A percentile compares a stretch with the other conserved stretches of the same genome.
These are phyloP conservation scores for Stenolophus ochropezus DNA, from an alignment of 2,888 invertebrate species.

Conservation along the genomic window DNA sequence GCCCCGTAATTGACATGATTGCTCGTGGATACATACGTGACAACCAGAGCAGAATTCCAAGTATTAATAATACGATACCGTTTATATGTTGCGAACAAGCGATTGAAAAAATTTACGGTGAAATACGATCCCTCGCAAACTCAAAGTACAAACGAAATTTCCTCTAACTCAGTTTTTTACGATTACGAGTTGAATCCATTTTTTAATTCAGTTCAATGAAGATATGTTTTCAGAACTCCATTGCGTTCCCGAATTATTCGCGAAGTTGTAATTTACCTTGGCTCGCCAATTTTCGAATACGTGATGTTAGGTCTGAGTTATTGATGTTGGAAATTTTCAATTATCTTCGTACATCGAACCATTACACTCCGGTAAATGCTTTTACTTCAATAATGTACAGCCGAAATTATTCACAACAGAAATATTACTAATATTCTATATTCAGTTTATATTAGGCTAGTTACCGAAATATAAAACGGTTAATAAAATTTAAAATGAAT, in stretches of 20 bases:
- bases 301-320: neutral
- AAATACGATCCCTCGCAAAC: neutral
- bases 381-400: too few relatives aligned
- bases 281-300: neutral
- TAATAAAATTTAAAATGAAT: too few relatives aligned
- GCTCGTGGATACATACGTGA: constrained; percentile 35
- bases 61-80: constrained; percentile 38
- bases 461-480: too few relatives aligned
- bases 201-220: constrained; percentile 23
- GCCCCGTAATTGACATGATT: constrained; percentile 48
- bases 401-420: too few relatives aligned
- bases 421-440: too few relatives aligned
- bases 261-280: neutral
- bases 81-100: neutral
- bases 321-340: neutral
- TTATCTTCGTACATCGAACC: neutral
- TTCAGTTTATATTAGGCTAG: too few relatives aligned
- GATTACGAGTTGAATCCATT: constrained; percentile 5
- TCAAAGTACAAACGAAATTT: constrained; percentile 15
- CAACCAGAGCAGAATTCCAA: constrained; percentile 40
- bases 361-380: neutral
- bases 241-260: neutral
- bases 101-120: neutral
- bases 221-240: constrained; percentile 1
- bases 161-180: constrained; percentile 3